phyloP scores from a whole-genome alignment of 2,797 vertebrate genomes.

The Dermochelys coriacea region DNA sequence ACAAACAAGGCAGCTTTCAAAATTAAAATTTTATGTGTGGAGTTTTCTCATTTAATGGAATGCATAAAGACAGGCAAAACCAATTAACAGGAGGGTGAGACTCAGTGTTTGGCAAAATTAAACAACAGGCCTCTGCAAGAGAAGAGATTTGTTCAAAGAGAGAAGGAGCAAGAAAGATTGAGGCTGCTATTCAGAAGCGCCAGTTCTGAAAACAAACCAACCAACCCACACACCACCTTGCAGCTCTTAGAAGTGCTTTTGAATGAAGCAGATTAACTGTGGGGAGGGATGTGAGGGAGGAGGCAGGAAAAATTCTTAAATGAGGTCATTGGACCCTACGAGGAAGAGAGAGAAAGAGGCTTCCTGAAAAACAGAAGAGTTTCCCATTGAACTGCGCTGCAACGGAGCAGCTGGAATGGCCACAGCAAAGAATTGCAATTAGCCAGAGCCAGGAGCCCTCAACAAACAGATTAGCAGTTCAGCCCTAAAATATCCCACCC shows the following conservation, averaged over 20 bases:
- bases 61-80: constrained; percentile 80
- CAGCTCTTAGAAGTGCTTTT: accelerated
- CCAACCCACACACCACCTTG: neutral
- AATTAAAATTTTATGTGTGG: constrained; percentile 82
- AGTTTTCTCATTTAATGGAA: constrained; percentile 80
- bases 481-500: neutral
- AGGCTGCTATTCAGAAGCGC: neutral
- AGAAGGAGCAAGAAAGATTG: neutral
- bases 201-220: neutral
- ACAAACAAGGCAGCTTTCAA: constrained; percentile 83
- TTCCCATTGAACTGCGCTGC: neutral
- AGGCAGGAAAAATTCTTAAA: accelerated
- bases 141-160: constrained; percentile 40
- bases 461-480: neutral
- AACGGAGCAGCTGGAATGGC: neutral
- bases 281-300: neutral
- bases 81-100: constrained; percentile 81
- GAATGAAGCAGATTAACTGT: neutral
- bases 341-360: neutral
- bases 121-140: constrained; percentile 59
- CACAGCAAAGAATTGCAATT: no score
- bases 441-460: neutral
- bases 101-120: constrained; percentile 76
- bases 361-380: neutral
- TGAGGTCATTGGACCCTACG: accelerated